phyloP scores from a whole-genome alignment of 2,888 invertebrate genomes.

The Archips crataeganus region DNA sequence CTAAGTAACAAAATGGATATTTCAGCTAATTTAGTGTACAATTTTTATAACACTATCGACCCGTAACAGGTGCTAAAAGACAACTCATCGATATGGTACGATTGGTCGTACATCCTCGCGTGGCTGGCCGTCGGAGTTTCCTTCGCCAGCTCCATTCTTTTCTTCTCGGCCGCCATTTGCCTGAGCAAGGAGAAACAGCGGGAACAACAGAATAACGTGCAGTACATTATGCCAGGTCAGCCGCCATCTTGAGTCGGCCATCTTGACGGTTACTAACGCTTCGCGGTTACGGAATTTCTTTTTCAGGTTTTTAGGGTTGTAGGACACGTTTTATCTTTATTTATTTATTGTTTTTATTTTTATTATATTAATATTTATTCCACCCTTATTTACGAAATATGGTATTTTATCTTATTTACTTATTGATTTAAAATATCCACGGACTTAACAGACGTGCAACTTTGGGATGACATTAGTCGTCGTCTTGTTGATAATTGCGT shows the following conservation, averaged over 20 bases:
- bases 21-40: neutral
- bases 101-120: slow-evolving; percentile 94
- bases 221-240: slow-evolving; percentile 96
- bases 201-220: slow-evolving; percentile 91
- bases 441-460: neutral
- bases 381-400: neutral
- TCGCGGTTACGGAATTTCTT: slow-evolving; percentile 66
- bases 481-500: slow-evolving; percentile 5
- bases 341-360: slow-evolving; percentile 9
- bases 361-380: slow-evolving; percentile 5
- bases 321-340: neutral
- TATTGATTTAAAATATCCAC: slow-evolving; percentile 13
- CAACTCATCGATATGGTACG: slow-evolving; percentile 90
- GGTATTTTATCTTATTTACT: neutral
- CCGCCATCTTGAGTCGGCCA: slow-evolving; percentile 69
- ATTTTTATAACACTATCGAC: slow-evolving; percentile 34
- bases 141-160: slow-evolving; percentile 90
- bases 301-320: slow-evolving; percentile 20
- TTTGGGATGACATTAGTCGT: neutral
- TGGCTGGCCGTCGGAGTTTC: slow-evolving; percentile 93
- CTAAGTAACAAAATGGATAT: too few species aligned
- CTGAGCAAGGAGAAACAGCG: slow-evolving; percentile 91
- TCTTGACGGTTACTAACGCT: slow-evolving; percentile 72
- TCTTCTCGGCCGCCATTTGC: slow-evolving; percentile 93
- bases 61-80: slow-evolving; percentile 89